These are phyloP conservation scores for Malaclemys terrapin DNA, from an alignment of 2,113 vertebrate genomes.

Conservation along the genomic window DNA sequence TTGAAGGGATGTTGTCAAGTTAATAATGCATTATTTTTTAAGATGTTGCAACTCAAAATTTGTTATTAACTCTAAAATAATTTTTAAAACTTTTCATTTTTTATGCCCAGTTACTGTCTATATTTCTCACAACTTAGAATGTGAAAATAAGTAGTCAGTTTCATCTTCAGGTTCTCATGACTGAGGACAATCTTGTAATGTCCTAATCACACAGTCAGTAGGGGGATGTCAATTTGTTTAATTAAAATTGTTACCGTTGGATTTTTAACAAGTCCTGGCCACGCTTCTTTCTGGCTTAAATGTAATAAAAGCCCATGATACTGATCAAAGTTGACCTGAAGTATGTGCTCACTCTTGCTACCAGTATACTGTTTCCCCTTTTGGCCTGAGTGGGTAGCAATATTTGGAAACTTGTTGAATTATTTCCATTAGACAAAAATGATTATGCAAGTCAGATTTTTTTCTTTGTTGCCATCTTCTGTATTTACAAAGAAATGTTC, in stretches of 20 bases:
- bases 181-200: neutral
- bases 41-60: neutral
- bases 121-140: neutral
- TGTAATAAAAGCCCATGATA: neutral
- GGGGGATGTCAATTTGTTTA: slow-evolving; percentile 55
- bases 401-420: neutral
- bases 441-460: neutral
- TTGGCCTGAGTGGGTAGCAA: rapidly evolving
- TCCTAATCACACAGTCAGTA: slow-evolving; percentile 29
- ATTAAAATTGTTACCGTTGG: slow-evolving; percentile 45
- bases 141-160: slow-evolving; percentile 12
- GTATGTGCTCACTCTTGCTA: neutral
- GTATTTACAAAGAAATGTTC: neutral
- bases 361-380: neutral
- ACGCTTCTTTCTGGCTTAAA: neutral
- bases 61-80: neutral
- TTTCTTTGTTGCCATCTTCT: neutral
- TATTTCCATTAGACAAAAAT: neutral
- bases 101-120: neutral
- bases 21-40: neutral
- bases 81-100: neutral
- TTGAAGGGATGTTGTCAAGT: neutral
- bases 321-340: neutral
- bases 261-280: slow-evolving; percentile 30
- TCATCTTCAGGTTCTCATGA: neutral